Evolutionary conservation across 2,888 invertebrate species (phyloP), one percentile per base, ranked within the genome.

Genomic region (Apamea crenata): DNA sequence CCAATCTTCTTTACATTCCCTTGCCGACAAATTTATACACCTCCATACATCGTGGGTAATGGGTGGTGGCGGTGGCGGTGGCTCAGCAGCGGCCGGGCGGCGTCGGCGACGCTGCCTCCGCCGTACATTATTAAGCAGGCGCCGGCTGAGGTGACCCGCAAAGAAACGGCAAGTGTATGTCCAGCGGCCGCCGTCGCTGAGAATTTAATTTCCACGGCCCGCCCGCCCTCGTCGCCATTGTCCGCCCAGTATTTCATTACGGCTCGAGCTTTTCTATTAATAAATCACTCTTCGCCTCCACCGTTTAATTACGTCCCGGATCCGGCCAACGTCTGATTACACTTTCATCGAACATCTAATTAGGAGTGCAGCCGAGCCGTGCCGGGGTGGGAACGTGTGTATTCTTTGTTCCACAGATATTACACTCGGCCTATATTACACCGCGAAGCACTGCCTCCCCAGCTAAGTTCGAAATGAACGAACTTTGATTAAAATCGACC

Each of bases 331-430:
- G 96, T 96, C 96, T 96, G 96, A 97, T 97, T 96, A 97, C 97
- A 96, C 95, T 96, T 96, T 96, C 96, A 96, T 97, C 96, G 97
- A 96, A 96, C 96, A 96, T 96, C 96, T 97, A 96, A 97, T 96
- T 96, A 96, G 96, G 94, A 96, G 95, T 96, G 96, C 97, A 96
- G 94, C 93, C 93, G 92, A 92, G 92, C 90, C 91, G 91, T 89
- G 89, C 89, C 90, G 83, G 87, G 88, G 84, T 88, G 89, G 93
- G 93, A 92, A 93, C 94, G 94, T 94, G 93, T 95, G 95, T 96
- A 94, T 95, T 96, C 95, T 95, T 95, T 96, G 95, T 95, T 94
- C 93, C 80, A 76, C 91, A 93, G 94, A 95, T 95, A 96, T 95
- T 95, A 94, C 93, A 91, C 93, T 92, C 93, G 93, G 93, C 94